Base-by-base conservation (phyloP, 2,113 vertebrate species). In the Nyctereutes procyonoides region DNA sequence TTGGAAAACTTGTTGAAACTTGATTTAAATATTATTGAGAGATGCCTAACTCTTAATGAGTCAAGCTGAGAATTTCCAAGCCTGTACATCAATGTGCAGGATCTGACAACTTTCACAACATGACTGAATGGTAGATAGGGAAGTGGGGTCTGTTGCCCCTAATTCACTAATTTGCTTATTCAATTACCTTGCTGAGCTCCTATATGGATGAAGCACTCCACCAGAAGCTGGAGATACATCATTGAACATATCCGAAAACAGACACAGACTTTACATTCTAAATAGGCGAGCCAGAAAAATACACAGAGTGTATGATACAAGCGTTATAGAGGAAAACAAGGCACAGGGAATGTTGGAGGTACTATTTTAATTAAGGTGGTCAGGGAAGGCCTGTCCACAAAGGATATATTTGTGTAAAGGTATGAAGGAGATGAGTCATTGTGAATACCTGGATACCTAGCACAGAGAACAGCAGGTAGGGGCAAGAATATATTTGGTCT, bases 101-200 rank as follows among this genome's bases (percentile, higher is more conserved):
- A 51, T 28, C 65, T 74, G 13, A 86, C 56, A 81, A 65, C 63
- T 71, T 74, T 81, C 20, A 13, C 56, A 95, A 81, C 63, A 62
- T 79, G 53, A 76, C 48, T 74, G 48, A 60, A 88, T 35, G 48
- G 5, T 56, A 19, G 24, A 38, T n/a, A 58, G 32, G 48, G 38
- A 63, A 76, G 69, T n/a, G 19, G 51, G 26, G 71, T 81, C 82
- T 67, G 24, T 60, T 17, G 56, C 32, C 4, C 15, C 51, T 56
- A 69, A 88, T 77, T 82, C 35, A 91, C 74, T 87, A n/a, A 58
- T 53, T 60, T 88, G 15, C 56, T 83, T 92, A 95, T 56, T 83
- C 51, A 69, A 55, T 85, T 83, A 77, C 55, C 20, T 53, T 79
- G 71, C 0, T 55, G 80, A 93, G 48, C 65, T 77, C 24, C 38